Conservation (phyloP, 2,113 vertebrate species). For the Colossoma macropomum region DNA sequence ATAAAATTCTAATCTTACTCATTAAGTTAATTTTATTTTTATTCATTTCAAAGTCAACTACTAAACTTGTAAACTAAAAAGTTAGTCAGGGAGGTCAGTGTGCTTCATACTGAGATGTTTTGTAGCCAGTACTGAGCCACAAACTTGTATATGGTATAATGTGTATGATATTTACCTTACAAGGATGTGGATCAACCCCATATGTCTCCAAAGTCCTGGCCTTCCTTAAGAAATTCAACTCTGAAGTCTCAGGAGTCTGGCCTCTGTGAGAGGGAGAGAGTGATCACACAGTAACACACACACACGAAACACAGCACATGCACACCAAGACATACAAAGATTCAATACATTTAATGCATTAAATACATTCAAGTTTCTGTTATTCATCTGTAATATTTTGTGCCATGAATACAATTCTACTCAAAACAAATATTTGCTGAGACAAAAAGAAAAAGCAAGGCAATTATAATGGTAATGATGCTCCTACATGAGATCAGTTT, state of each 20-base stretch:
- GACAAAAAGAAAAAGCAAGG: too few relatives aligned
- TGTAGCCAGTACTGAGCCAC: too few relatives aligned
- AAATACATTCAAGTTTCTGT: too few relatives aligned
- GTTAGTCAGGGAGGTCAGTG: too few relatives aligned
- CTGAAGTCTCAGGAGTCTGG: constrained; percentile 89
- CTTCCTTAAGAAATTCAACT: constrained; percentile 95
- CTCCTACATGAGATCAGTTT: constrained; percentile 90
- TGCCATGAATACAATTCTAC: not conserved
- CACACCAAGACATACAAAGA: not conserved
- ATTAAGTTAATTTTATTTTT: too few relatives aligned
- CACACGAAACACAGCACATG: not conserved
- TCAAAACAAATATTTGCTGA: too few relatives aligned
- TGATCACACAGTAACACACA: not conserved
- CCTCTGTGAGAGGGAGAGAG: constrained; percentile 76
- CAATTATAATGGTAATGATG: not conserved
- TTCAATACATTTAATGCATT: not conserved
- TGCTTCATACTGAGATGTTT: too few relatives aligned
- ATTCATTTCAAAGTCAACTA: not conserved
- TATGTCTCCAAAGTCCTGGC: constrained; percentile 96
- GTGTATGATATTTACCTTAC: constrained; percentile 84
- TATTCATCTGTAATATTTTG: too few relatives aligned
- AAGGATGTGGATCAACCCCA: constrained; percentile 95
- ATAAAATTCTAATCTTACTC: not conserved
- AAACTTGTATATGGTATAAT: not conserved
- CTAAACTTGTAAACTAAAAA: not conserved